Conservation (phyloP, 2,113 vertebrate species). For the Lampris incognitus region DNA sequence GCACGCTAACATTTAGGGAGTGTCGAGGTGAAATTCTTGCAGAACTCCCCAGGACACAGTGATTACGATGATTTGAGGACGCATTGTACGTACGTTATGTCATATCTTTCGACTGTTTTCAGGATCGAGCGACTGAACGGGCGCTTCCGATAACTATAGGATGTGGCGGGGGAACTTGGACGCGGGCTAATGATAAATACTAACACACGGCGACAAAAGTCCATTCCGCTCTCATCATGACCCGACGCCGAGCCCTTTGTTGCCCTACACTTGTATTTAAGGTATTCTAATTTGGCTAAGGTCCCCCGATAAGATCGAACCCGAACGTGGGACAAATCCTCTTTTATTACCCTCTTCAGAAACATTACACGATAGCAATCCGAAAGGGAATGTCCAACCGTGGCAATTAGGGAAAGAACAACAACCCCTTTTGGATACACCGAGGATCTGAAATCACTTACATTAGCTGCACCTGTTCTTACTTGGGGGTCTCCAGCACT, state of each 20-base stretch:
- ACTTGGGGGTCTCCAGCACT: conserved; percentile 80
- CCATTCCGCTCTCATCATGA: background rate
- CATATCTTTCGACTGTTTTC: too few species aligned
- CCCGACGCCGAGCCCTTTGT: conserved; percentile 48
- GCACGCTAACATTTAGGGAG: background rate
- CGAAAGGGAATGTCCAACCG: conserved; percentile 68
- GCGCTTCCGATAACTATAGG: conserved; percentile 26
- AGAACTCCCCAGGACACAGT: background rate
- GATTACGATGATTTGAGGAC: conserved; percentile 23
- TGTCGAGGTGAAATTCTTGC: conserved; percentile 1
- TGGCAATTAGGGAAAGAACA: conserved; percentile 66
- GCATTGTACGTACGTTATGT: background rate
- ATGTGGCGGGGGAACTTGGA: conserved; percentile 7
- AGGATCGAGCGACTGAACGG: background rate
- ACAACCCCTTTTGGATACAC: conserved; percentile 39
- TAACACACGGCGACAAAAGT: conserved; percentile 18
- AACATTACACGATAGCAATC: conserved; percentile 73
- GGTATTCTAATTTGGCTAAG: conserved; percentile 69
- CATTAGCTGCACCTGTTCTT: conserved; percentile 82
- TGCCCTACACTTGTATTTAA: conserved; percentile 49
- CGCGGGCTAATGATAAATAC: conserved; percentile 7
- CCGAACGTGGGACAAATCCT: conserved; percentile 69
- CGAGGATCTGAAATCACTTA: conserved; percentile 75
- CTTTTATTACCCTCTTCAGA: conserved; percentile 74
- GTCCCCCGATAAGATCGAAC: conserved; percentile 66